Evolutionary conservation across 2,888 invertebrate genomes (phyloP), one percentile per base, ranked within the genome.

Genomic region (Stratiomys singularior): DNA sequence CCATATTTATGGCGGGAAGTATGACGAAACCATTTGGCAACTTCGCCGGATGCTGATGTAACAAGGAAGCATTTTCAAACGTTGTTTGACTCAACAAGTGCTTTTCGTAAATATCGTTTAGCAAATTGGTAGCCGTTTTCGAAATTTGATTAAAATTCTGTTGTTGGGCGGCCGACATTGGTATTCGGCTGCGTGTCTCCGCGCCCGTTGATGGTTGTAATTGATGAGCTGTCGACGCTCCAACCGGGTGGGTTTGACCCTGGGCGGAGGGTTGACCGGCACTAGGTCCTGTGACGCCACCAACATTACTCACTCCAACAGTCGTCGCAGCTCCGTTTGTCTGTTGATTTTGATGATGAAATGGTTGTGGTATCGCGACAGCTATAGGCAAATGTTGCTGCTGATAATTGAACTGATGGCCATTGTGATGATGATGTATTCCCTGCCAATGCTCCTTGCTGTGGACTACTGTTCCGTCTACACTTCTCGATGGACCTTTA

Each of bases 61-160:
- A 47, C 9, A 78, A 25, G 11, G 74, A 79, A 13, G 77, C 76
- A 72, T 71, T 81, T 46, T 82, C 83, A 77, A 84, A 85, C 66
- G 83, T 84, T 44, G 85, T 85, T 69, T 85, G 84, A 78, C 79
- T 85, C 82, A 85, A 83, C 83, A 85, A 83, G 83, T 85, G 84
- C 80, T 84, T 84, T 79, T 84, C 84, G 81, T 85, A 85, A 79
- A 85, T 85, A 81, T 84, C 85, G 74, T 84, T 83, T 82, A 84
- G 82, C 80, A 83, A 82, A 83, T 84, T 83, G 80, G 84, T 83
- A 77, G 85, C 83, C 79, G 83, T 84, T 83, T 84, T 85, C 18
- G 84, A 84, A 82, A 84, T 85, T 82, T 85, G 84, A 84, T 85
- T 84, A 82, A 84, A 84, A 82, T 83, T 82, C 79, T 81, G 80